These are phyloP conservation scores for Candoia aspera DNA, from an alignment of 2,113 vertebrate genomes.

Conservation along the genomic window DNA sequence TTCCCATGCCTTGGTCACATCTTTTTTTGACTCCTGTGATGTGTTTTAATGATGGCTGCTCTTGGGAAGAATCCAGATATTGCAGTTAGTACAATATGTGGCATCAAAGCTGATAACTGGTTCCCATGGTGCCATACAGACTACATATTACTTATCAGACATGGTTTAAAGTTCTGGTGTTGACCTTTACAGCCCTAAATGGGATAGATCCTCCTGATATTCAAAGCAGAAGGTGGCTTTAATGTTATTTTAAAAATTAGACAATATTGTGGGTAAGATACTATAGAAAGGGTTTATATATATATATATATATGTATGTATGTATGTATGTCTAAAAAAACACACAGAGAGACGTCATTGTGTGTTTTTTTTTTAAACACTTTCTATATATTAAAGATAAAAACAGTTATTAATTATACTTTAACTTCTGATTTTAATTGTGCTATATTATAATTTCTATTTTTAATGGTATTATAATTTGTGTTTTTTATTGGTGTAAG, in stretches of 20 bases:
- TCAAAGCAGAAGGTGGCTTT: neutral
- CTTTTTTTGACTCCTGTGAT: neutral
- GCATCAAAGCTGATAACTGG: neutral
- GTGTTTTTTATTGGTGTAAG: too few species aligned
- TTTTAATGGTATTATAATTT: too few species aligned
- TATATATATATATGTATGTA: too few species aligned
- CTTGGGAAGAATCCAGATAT: neutral
- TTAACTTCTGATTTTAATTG: too few species aligned
- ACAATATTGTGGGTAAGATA: neutral
- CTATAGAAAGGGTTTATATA: too few species aligned
- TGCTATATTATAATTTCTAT: too few species aligned
- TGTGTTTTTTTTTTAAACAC: too few species aligned
- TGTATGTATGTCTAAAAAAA: too few species aligned
- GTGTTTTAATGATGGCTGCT: neutral
- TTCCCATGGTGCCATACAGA: neutral
- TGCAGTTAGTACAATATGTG: neutral
- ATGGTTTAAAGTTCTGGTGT: neutral
- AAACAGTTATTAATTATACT: too few species aligned
- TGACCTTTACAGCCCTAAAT: neutral
- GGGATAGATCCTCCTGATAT: too few species aligned
- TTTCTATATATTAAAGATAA: too few species aligned
- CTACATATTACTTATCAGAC: neutral
- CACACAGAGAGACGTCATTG: too few species aligned
- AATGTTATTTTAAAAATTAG: neutral
- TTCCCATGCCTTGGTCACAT: neutral